phyloP scores from a whole-genome alignment of 2,797 vertebrate species.

The Sternarchorhynchus goeldii region DNA sequence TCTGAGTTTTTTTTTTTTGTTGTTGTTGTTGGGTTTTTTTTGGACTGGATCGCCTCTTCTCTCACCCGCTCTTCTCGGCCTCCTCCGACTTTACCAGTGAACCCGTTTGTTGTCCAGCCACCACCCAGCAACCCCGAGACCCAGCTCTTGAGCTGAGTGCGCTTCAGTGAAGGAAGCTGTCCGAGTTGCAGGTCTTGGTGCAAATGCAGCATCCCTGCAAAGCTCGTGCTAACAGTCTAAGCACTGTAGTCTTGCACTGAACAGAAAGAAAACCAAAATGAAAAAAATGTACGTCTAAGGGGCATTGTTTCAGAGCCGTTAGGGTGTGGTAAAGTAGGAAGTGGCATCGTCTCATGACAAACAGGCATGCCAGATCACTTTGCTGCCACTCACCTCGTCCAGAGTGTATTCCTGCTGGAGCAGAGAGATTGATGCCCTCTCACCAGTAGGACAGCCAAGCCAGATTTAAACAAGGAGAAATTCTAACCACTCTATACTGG shows the following conservation, averaged over 20 bases:
- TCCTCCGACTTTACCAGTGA: constrained; percentile 2
- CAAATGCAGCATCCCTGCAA: not conserved
- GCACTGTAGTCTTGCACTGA: no score
- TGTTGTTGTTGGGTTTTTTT: constrained; percentile 14
- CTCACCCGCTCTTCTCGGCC: not conserved
- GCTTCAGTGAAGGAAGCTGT: constrained; percentile 7
- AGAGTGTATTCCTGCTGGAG: constrained; percentile 4
- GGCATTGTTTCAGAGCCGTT: no score
- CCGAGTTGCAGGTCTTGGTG: not conserved
- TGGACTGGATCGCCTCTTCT: constrained; percentile 38
- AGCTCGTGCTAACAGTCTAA: not conserved
- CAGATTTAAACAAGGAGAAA: constrained; percentile 30
- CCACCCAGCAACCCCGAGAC: no score
- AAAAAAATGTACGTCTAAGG: no score
- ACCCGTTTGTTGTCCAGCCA: not conserved
- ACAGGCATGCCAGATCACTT: not conserved
- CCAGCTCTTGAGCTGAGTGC: no score
- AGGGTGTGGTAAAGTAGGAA: not conserved
- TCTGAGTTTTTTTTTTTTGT: not conserved
- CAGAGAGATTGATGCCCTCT: not conserved
- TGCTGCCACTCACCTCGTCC: not conserved
- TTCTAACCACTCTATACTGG: not conserved
- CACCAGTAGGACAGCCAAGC: constrained; percentile 14
- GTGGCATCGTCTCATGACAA: not conserved
- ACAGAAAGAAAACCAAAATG: no score